phyloP scores from a whole-genome alignment of 2,113 vertebrate species.

The Nycticorax nycticorax region DNA sequence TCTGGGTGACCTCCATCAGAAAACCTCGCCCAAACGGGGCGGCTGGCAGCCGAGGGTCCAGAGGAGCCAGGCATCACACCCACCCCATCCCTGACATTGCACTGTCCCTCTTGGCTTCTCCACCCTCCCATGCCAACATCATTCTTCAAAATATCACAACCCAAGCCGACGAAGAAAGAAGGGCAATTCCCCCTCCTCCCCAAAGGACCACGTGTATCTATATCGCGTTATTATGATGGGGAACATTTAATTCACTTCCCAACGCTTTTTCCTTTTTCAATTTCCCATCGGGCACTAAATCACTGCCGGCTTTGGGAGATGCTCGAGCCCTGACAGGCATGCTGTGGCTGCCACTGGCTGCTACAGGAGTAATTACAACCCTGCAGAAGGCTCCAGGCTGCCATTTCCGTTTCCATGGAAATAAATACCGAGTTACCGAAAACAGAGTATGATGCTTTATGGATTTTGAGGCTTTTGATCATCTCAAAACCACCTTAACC shows the following conservation, averaged over 20 bases:
- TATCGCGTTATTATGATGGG: not conserved
- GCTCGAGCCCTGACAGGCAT: not conserved
- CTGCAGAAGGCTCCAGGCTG: constrained; percentile 50
- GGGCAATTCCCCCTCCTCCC: not conserved
- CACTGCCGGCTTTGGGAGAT: not conserved
- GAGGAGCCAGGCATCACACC: not conserved
- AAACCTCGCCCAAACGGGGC: not conserved
- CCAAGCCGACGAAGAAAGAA: not conserved
- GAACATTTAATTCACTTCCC: constrained; percentile 3
- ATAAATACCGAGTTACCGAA: constrained; percentile 52
- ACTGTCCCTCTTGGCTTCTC: not conserved
- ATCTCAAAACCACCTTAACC: constrained; percentile 4
- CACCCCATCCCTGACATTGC: not conserved
- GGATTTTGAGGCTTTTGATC: constrained; percentile 5
- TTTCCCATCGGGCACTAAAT: not conserved
- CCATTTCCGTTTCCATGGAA: constrained; percentile 65
- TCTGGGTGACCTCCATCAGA: not conserved
- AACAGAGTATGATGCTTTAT: not conserved
- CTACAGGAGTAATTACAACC: constrained; percentile 59
- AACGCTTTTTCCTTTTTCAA: not conserved
- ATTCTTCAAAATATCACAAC: rapidly evolving
- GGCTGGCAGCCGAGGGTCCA: rapidly evolving
- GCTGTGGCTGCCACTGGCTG: constrained; percentile 17
- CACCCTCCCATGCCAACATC: not conserved
- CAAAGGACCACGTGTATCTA: not conserved